Percentiles rank a stretch among this genome's conserved stretches.
phyloP scores from a whole-genome alignment of 2,888 invertebrate species.

The Tinea semifulvella region DNA sequence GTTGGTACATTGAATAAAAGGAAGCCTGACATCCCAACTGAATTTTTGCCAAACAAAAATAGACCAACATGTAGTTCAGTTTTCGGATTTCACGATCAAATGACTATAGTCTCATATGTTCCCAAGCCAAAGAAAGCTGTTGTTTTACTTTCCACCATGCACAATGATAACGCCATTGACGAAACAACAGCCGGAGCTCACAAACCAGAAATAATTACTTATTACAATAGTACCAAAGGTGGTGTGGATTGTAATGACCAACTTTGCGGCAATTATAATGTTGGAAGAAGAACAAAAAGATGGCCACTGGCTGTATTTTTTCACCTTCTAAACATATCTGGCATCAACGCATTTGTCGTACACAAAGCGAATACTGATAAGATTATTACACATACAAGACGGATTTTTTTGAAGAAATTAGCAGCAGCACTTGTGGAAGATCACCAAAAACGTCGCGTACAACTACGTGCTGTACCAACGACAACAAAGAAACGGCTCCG shows the following conservation, averaged over 20 bases:
- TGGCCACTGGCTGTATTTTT: slow-evolving; percentile 7
- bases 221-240: not conserved
- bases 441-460: too few relatives aligned
- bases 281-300: not conserved
- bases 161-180: not conserved
- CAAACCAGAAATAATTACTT: slow-evolving; percentile 6
- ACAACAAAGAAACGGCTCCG: too few relatives aligned
- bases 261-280: not conserved
- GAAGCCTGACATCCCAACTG: slow-evolving; percentile 13
- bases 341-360: too few relatives aligned
- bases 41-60: slow-evolving; percentile 11
- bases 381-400: too few relatives aligned
- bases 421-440: too few relatives aligned
- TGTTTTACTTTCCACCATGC: slow-evolving; percentile 13
- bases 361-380: too few relatives aligned
- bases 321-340: slow-evolving; percentile 3
- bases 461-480: too few relatives aligned
- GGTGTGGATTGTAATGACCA: not conserved
- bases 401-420: too few relatives aligned
- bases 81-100: slow-evolving; percentile 15
- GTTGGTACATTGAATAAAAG: too few relatives aligned
- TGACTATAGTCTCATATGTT: slow-evolving; percentile 13
- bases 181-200: not conserved
- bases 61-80: slow-evolving; percentile 13
- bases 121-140: slow-evolving; percentile 16